phyloP scores from a whole-genome alignment of 2,113 vertebrate genomes.

The Urocynchramus pylzowi region DNA sequence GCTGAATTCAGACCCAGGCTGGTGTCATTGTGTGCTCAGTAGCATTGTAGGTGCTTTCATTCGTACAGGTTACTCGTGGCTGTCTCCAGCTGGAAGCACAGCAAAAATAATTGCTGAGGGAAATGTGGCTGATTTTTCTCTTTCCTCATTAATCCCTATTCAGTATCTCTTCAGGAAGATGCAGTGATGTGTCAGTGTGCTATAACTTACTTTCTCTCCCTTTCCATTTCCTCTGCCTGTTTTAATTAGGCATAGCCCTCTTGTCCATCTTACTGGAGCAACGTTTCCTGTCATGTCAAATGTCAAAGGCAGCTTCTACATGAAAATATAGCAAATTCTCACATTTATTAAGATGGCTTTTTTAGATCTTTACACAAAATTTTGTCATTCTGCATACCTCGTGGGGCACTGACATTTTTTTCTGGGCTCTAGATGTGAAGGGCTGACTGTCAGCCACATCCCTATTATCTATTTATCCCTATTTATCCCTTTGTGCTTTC shows the following conservation, averaged over 20 bases:
- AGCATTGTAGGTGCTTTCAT: not conserved
- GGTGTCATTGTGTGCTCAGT: not conserved
- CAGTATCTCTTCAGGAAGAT: not conserved
- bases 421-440: not conserved
- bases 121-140: not conserved
- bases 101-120: not conserved
- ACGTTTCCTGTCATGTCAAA: not conserved
- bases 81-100: not conserved
- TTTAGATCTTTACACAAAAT: not conserved
- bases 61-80: not conserved
- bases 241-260: not conserved
- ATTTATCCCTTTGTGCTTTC: not conserved
- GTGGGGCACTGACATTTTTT: accelerated
- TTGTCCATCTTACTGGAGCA: not conserved
- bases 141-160: not conserved
- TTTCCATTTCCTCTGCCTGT: not conserved
- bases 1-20: not conserved
- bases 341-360: not conserved
- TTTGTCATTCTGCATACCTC: not conserved
- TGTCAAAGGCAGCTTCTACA: not conserved
- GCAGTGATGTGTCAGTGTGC: not conserved
- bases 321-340: not conserved
- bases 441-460: not conserved
- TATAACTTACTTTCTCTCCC: not conserved
- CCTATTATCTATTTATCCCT: not conserved